Evolutionary conservation across 1,140 invertebrate species (phyloP), one percentile per base, ranked within the genome.

Genomic region (Drosophila kurseongensis): DNA sequence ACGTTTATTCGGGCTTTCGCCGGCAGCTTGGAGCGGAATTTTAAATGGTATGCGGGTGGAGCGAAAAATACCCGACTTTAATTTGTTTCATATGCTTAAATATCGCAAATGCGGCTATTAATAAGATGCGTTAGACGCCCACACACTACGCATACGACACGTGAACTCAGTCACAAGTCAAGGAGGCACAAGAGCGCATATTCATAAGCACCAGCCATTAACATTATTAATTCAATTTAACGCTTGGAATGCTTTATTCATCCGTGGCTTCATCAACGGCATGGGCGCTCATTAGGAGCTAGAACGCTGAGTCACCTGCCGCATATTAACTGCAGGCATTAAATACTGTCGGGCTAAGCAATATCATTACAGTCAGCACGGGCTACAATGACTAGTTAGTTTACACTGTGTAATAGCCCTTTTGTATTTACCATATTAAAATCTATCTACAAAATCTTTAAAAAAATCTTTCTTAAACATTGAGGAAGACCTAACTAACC

Each of bases 171-270:
- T 55, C 47, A 54, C 59, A 79, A 82, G 75, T 83, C 80, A 80
- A 84, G 80, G 29, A 67, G 51, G 55, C 50, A 68, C 16, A 65
- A 54, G 72, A 57, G 52, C 67, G 74, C 78, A 85, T 85, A 85
- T 75, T 78, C 76, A 80, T 89, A 78, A 78, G 77, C 84, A 45
- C 54, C 47, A 60, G 16, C 60, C 80, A 91, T 91, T 90, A 82
- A 85, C 83, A 91, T 75, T 89, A 86, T 89, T 91, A 84, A 91
- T 91, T 91, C 74, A 91, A 91, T 91, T 91, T 85, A 75, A 91
- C 78, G 89, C 83, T 74, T 71, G 83, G 83, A 84, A 88, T 88
- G 86, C 78, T 77, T 82, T 78, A 80, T 84, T 79, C 83, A 91
- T 80, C 77, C 72, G 48, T 60, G 68, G 58, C 56, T 51, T 59